Base-by-base conservation (phyloP, 1,140 invertebrate species). In the Cotesia glomerata region DNA sequence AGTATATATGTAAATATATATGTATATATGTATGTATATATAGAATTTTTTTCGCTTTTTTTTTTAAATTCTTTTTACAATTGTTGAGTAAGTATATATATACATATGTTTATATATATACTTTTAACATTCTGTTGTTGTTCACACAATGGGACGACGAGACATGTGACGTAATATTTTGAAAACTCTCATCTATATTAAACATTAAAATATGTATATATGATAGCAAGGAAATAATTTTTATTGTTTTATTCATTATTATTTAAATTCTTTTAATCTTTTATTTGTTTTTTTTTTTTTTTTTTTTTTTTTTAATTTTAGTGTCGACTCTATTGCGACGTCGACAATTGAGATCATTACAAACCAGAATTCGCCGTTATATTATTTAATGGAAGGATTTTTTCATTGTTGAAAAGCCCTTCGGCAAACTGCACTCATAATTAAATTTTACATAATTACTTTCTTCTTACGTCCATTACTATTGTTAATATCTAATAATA, bases 21-120 rank as follows among this genome's bases (percentile, higher is more conserved):
- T 67, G 32, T 73, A 72, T 66, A 72, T 77, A 74, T 78, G 75
- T 78, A 76, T 79, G 72, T 78, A 35, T 74, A 74, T 77, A 76
- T 76, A 77, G 72, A 73, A 32, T 63, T 75, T 74, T 73, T 72
- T 72, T 72, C 65, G 16, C 51, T 74, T 74, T 79, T 80, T 76
- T 73, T 75, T 77, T 61, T 49, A 74, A 73, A 74, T 72, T 64
- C 73, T 75, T 63, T 71, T 63, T 63, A 71, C 69, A 71, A 71
- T 71, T 71, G 63, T 63, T 71, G 69, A 63, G 45, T 71, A 26
- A n/a, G 35, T 68, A 68, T 45, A 64, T 66, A 66, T 51, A 34
- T 39, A 68, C 13, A n/a, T 56, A 68, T 16, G 18, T 32, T 35
- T 65, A 71, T 73, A 45, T 74, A 63, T 65, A 61, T 67, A 26